Base-by-base conservation (phyloP, 2,888 invertebrate species). In the Parnassius orleans region DNA sequence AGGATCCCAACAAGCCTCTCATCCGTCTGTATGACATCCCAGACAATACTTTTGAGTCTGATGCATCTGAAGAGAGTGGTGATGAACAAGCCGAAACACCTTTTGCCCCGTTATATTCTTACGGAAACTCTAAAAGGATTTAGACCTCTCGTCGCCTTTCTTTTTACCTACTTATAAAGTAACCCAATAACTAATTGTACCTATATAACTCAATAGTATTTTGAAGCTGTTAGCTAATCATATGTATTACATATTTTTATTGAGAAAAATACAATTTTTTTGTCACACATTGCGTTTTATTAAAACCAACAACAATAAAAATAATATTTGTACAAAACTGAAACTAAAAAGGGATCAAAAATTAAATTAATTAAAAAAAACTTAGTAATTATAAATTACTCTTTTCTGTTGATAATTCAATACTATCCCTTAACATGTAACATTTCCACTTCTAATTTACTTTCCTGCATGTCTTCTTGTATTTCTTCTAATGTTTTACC, bases 1-100 rank as follows among this genome's bases (percentile, higher is more conserved):
- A 99, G 90, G 99, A 99, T 87, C 99, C 99, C 3, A 99, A 99
- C 92, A 99, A 99, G 95, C 98, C 98, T 0, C 95, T 99, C 93
- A 97, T 99, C 74, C 96, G 99, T 71, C 93, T 99, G 72, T 99
- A 99, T 85, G 98, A 98, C 87, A 98, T 99, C 81, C 99, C 99
- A 58, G 98, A 99, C 86, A 98, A 98, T 83, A 98, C 99, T 0
- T 99, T 99, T 90, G 99, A 99, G 80, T 97, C 98, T 50, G 99
- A 99, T 83, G 98, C 97, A n/a, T 98, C 98, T 10, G 96, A 97
- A 56, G 96, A 96, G 64, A 95, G 95, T 56, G 96, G 96, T 12
- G 96, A 96, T 71, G 97, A 92, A 59, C 91, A 80, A 50, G 87
- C 82, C 0, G 92, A 92, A 71, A 89, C 90, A 10, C 88, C 91